Base-by-base conservation (phyloP, 1,140 invertebrate species). In the Holcopasites calliopsidis region DNA sequence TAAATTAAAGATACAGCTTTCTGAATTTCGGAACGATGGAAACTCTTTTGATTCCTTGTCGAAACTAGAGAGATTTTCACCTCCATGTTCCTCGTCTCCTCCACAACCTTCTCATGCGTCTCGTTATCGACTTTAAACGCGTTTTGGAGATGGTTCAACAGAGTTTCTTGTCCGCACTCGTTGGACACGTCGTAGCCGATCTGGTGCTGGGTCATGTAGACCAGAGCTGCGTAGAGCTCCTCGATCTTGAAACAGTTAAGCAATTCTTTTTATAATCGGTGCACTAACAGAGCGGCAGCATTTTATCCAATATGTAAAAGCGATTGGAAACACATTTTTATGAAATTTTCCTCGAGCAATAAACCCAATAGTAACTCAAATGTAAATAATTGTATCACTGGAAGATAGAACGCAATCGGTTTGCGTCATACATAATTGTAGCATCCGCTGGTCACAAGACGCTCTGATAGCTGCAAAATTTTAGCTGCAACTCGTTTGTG, bases 121-220 rank as follows among this genome's bases (percentile, higher is more conserved):
- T 95, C 93, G 79, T 95, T 94, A 35, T 95, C 93, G 76, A 97
- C 93, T 89, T 96, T 96, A 88, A 99, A 99, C 2, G 96, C 97
- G 88, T 97, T 95, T 89, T 97, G 96, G 3, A 97, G 94, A 89
- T 97, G 97, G 61, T 95, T 93, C 80, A 98, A 93, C 49, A 98
- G 92, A 23, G 93, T 93, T 50, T 94, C 93, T 85, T 94, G 93
- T 4, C 95, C 94, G 18, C 95, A 93, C 74, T 95, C 94, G 44
- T 93, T 93, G 18, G 91, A 93, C 44, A 94, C 93, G 86, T 97
- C 95, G 82, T 94, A 94, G 64, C 97, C 97, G 83, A 99, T 95
- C 92, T 98, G 97, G 91, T 99, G 97, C 68, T 97, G 93, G 72
- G 98, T 97, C 90, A 98, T 97, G 89, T 97, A 99, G 62, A 99